Evolutionary conservation across 2,797 vertebrate species (phyloP).

Genomic region (Melanotaenia trifasciata): DNA sequence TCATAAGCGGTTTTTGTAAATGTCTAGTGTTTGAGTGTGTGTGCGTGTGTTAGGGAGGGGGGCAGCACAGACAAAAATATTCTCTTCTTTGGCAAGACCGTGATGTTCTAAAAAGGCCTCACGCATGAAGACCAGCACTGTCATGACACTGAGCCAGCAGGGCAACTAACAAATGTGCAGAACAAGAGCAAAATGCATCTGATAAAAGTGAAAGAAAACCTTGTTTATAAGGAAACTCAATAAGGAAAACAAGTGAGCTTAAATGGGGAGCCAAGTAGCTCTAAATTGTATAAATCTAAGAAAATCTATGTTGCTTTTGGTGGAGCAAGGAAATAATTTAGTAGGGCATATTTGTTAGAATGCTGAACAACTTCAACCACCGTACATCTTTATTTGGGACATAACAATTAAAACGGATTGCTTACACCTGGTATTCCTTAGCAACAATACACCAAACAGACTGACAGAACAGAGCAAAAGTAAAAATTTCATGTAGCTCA

Average conservation of each 20-base stretch:
- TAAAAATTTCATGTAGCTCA: not conserved
- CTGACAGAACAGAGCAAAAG: not conserved
- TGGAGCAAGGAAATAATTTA: too few relatives aligned
- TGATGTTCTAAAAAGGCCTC: constrained; percentile 4
- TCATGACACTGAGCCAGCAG: not conserved
- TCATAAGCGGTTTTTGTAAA: not conserved
- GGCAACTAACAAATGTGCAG: not conserved
- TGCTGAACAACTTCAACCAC: not conserved
- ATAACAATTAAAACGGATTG: not conserved
- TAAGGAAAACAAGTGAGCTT: not conserved
- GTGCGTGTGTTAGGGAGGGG: too few relatives aligned
- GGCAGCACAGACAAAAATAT: not conserved
- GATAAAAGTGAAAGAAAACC: not conserved
- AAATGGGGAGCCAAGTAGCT: not conserved
- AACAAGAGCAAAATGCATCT: not conserved
- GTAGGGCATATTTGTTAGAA: too few relatives aligned
- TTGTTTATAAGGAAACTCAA: not conserved
- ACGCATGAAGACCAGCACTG: not conserved
- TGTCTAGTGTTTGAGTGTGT: not conserved
- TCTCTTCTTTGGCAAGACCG: constrained; percentile 8
- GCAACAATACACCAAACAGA: not conserved
- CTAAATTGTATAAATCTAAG: not conserved
- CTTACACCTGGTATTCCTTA: not conserved
- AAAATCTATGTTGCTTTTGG: too few relatives aligned
- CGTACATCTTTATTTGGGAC: not conserved